phyloP scores from a whole-genome alignment of 2,888 invertebrate genomes.

The Drosophila kambysellisi region DNA sequence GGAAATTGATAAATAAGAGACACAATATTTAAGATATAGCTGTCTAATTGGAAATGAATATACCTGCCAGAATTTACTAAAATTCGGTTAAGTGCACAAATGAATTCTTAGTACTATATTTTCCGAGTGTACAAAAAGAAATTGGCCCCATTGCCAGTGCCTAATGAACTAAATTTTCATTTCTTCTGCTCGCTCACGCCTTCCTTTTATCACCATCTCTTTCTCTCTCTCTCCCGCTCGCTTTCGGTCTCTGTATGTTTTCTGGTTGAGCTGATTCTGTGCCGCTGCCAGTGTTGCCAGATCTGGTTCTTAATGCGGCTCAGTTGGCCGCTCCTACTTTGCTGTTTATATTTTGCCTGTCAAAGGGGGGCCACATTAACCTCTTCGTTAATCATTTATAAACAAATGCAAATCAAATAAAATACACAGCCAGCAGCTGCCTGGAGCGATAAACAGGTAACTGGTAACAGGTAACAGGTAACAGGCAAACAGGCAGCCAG shows the following conservation, averaged over 20 bases:
- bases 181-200: constrained; percentile 36
- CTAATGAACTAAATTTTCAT: constrained; percentile 75
- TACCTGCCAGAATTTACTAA: not conserved
- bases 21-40: not conserved
- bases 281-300: constrained; percentile 41
- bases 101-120: not conserved
- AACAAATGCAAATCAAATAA: constrained; percentile 78
- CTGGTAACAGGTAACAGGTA: constrained; percentile 5
- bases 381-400: constrained; percentile 80
- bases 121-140: constrained; percentile 13
- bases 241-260: constrained; percentile 22
- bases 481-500: constrained; percentile 15
- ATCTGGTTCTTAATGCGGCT: constrained; percentile 24
- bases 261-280: constrained; percentile 56
- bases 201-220: not conserved
- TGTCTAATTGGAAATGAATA: not conserved
- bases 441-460: constrained; percentile 1
- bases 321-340: constrained; percentile 35
- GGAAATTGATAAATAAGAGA: not conserved
- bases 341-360: constrained; percentile 54
- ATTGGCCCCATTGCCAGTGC: constrained; percentile 53
- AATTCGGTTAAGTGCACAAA: too few species aligned
- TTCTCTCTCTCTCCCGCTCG: not conserved
- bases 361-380: constrained; percentile 65
- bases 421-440: constrained; percentile 47